Conservation (phyloP, 2,888 invertebrate species). For the Sipha maydis region DNA sequence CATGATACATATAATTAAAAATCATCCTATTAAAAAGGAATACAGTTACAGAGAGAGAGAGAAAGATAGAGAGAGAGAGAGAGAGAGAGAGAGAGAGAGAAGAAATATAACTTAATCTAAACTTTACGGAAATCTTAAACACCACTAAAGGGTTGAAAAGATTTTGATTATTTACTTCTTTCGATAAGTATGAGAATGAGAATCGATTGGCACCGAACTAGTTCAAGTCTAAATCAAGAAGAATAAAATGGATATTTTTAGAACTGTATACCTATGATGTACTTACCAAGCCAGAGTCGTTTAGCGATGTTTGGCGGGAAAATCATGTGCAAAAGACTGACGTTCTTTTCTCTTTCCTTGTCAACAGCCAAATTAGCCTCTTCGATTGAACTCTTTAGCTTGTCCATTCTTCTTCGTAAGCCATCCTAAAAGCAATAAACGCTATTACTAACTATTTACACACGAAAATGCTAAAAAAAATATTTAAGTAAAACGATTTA, state of each 20-base stretch:
- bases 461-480: neutral
- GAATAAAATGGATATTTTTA: neutral
- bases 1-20: too few relatives aligned
- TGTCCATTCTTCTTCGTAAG: conserved; percentile 90
- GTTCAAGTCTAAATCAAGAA: neutral
- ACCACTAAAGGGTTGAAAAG: neutral
- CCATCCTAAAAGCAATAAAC: conserved; percentile 75
- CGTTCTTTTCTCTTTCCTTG: conserved; percentile 93
- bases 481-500: neutral
- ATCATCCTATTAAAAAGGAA: too few relatives aligned
- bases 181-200: neutral
- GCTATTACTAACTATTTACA: too few relatives aligned
- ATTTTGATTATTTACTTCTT: neutral
- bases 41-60: too few relatives aligned
- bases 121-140: too few relatives aligned
- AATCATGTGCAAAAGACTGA: conserved; percentile 90
- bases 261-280: neutral
- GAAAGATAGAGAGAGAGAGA: too few relatives aligned
- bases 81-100: too few relatives aligned
- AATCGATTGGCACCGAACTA: neutral
- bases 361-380: conserved; percentile 93
- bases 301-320: conserved; percentile 96
- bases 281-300: conserved; percentile 68
- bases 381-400: conserved; percentile 91
- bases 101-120: too few relatives aligned